These are phyloP conservation scores for Drosophila subobscura DNA, from an alignment of 1,140 invertebrate species.

Conservation along the genomic window DNA sequence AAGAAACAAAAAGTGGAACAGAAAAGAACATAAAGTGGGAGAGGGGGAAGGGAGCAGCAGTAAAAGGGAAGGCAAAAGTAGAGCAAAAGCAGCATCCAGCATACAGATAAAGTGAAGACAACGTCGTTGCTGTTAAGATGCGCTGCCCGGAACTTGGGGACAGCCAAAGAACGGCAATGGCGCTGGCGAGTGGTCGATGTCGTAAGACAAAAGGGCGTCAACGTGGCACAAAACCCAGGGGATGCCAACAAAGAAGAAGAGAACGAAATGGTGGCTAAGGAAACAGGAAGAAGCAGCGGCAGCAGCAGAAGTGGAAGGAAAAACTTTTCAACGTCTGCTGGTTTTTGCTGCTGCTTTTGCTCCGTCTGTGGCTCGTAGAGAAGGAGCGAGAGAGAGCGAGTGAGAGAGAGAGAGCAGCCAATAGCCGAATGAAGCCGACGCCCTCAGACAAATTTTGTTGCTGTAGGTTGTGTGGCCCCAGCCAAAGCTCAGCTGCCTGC, in stretches of 20 bases:
- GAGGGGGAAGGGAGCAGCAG: neutral
- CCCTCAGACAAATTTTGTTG: constrained; percentile 77
- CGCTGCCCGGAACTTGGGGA: neutral
- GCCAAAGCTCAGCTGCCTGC: constrained; percentile 4
- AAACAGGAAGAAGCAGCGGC: constrained; percentile 29
- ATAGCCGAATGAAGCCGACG: constrained; percentile 58
- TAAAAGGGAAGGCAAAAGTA: neutral
- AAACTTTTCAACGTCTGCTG: constrained; percentile 1
- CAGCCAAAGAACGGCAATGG: constrained; percentile 9
- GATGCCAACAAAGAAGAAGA: constrained; percentile 1
- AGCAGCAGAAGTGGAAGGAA: constrained; percentile 37
- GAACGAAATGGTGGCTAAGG: constrained; percentile 21
- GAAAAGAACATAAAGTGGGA: constrained; percentile 6
- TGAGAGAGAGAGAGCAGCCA: constrained; percentile 11
- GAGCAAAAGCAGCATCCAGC: too few species aligned
- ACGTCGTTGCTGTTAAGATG: too few species aligned
- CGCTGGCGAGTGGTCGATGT: constrained; percentile 37
- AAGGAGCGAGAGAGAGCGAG: neutral
- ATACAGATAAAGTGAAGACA: too few species aligned
- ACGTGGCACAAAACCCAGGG: constrained; percentile 5
- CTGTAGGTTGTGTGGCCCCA: constrained; percentile 74
- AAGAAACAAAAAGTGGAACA: neutral
- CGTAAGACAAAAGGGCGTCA: constrained; percentile 57
- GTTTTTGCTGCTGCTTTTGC: too few species aligned
- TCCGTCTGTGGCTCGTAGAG: neutral